Percentiles rank a stretch among this genome's conserved stretches.
Evolutionary conservation across 2,888 invertebrate genomes (phyloP).

Genomic region (Drosophila histrio): DNA sequence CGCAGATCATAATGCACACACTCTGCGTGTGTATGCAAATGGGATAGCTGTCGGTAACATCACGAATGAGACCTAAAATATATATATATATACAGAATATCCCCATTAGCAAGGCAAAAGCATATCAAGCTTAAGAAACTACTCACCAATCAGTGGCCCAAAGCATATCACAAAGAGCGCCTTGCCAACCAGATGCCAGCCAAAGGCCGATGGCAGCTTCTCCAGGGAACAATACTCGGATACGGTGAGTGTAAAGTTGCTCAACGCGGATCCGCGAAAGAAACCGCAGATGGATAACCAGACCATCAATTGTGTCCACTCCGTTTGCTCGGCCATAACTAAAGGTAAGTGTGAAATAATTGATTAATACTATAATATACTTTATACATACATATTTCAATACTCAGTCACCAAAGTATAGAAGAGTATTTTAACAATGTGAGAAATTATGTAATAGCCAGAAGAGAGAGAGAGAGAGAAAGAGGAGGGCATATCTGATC

Average conservation of each 20-base stretch:
- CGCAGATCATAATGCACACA: constrained; percentile 88
- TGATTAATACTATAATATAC: background rate
- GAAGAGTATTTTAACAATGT: background rate
- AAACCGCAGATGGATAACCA: constrained; percentile 91
- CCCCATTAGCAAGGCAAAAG: no score
- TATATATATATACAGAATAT: no score
- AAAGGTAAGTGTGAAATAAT: background rate
- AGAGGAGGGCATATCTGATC: no score
- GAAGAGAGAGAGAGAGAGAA: no score
- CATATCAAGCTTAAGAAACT: no score
- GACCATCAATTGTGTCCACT: constrained; percentile 88
- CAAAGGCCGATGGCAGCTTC: constrained; percentile 90
- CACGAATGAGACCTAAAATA: constrained; percentile 89
- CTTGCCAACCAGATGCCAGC: constrained; percentile 91
- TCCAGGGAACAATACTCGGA: constrained; percentile 90
- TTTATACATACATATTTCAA: background rate
- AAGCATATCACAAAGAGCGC: constrained; percentile 89
- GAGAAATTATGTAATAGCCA: no score
- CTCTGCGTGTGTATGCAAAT: constrained; percentile 90
- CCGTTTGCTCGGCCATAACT: constrained; percentile 90
- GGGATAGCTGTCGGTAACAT: constrained; percentile 88
- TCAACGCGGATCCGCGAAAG: constrained; percentile 90
- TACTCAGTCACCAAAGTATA: no score
- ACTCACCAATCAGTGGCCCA: constrained; percentile 90
- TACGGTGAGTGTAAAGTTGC: constrained; percentile 91